A percentile compares a stretch with the other conserved stretches of the same genome.
These are phyloP conservation scores for Bombus sylvicola DNA, from an alignment of 1,140 invertebrate genomes.

Conservation along the genomic window DNA sequence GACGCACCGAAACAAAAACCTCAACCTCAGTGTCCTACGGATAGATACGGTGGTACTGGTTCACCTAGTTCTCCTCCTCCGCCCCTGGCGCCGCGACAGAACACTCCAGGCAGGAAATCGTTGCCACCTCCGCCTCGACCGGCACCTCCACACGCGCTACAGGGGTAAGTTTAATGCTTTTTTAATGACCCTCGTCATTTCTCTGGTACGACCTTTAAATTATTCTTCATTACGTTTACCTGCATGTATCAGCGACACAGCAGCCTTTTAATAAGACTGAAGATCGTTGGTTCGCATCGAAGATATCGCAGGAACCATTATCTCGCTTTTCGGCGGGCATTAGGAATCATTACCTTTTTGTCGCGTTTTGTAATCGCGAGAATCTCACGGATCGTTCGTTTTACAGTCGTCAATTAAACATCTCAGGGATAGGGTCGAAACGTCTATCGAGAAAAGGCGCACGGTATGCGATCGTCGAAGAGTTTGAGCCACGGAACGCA, in stretches of 20 bases:
- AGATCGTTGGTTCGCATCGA: not conserved
- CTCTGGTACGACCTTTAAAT: not conserved
- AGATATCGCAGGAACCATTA: not conserved
- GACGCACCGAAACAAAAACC: constrained; percentile 70
- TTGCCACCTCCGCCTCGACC: constrained; percentile 80
- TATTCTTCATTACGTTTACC: not conserved
- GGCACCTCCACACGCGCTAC: constrained; percentile 74
- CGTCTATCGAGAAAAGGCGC: constrained; percentile 33
- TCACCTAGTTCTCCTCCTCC: constrained; percentile 74
- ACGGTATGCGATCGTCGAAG: constrained; percentile 28
- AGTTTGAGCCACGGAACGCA: constrained; percentile 48
- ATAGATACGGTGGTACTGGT: constrained; percentile 59
- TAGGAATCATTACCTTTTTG: not conserved
- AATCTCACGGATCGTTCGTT: constrained; percentile 16
- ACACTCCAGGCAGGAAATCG: constrained; percentile 75
- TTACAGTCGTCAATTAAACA: constrained; percentile 51
- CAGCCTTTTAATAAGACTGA: not conserved
- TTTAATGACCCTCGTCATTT: not conserved
- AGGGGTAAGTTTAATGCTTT: constrained; percentile 68
- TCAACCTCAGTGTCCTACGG: constrained; percentile 66
- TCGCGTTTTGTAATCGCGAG: constrained; percentile 7
- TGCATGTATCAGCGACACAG: no score
- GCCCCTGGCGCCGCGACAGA: constrained; percentile 77
- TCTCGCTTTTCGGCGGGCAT: not conserved
- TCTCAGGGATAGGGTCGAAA: constrained; percentile 33